Evolutionary conservation across 2,113 vertebrate species (phyloP).

Genomic region (Crotalus horridus): DNA sequence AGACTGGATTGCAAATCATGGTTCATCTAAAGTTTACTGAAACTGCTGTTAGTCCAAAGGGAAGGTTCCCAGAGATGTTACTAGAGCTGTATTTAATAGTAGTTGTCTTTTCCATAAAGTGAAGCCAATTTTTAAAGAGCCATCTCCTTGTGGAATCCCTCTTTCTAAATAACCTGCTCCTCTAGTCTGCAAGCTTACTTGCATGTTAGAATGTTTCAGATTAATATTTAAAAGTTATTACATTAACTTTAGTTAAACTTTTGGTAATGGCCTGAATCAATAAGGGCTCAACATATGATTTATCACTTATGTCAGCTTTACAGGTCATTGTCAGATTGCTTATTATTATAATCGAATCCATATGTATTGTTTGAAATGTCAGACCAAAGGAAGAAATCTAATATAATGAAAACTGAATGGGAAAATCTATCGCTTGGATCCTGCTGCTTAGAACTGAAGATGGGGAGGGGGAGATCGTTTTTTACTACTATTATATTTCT

Average conservation of each 20-base stretch:
- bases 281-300: not conserved
- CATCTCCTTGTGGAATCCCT: not conserved
- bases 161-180: not conserved
- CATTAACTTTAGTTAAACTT: not conserved
- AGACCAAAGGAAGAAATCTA: not conserved
- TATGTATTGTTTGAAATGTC: not conserved
- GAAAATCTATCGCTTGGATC: not conserved
- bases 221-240: not conserved
- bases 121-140: not conserved
- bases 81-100: not conserved
- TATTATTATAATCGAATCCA: not conserved
- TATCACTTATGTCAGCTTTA: not conserved
- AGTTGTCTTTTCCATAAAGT: not conserved
- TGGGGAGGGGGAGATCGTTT: not conserved
- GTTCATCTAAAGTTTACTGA: not conserved
- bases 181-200: not conserved
- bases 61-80: not conserved
- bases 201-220: not conserved
- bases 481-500: not conserved
- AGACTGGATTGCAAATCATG: not conserved
- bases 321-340: not conserved
- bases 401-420: not conserved
- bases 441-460: not conserved
- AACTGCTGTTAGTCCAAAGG: not conserved
- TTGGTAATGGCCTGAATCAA: not conserved